Base-by-base conservation (phyloP, 2,797 vertebrate species). In the Pseudotriccus pelzelni region DNA sequence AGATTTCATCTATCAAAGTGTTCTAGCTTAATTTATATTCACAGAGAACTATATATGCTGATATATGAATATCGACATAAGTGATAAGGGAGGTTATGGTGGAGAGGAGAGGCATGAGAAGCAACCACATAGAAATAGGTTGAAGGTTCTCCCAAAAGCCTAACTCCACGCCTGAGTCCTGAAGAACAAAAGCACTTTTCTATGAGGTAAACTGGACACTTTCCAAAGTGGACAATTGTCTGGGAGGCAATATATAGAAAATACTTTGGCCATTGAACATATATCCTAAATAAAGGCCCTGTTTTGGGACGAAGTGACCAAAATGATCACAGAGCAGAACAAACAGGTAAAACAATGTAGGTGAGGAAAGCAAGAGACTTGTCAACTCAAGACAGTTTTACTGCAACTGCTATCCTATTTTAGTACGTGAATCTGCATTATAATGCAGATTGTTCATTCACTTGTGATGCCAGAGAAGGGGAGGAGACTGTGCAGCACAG, bases 101-200 rank as follows among this genome's bases (percentile, higher is more conserved):
- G 22, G 25, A 58, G 18, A 53, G 12, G 27, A 41, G 23, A 82
- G 15, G 62, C 3, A 3, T 4, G 7, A 77, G 44, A 74, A 94
- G 36, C 37, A 64, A 67, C 12, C 2, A 6, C 16, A 24, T 9
- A 32, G 58, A 60, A 66, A 66, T 1, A 41, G 4, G 11, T 0
- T 37, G 37, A 37, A 37, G 37, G 37, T 37, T 37, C 37, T 37
- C 37, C 37, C 37, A 39, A 13, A 13, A 39, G 39, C 39, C 46
- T 47, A 32, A 10, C n/a, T 63, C 49, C 56, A 73, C 39, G 74
- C 13, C 15, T 2, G 17, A 53, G 36, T n/a, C 55, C 32, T 55
- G 55, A 82, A 14, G 14, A 91, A 58, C 43, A 69, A 58, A 53
- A 73, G 20, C n/a, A 36, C 23, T 84, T 50, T 20, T 30, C 59